Percentiles rank a stretch among this genome's conserved stretches.
Evolutionary conservation across 2,888 invertebrate genomes (phyloP).

Genomic region (Drosophila borealis): DNA sequence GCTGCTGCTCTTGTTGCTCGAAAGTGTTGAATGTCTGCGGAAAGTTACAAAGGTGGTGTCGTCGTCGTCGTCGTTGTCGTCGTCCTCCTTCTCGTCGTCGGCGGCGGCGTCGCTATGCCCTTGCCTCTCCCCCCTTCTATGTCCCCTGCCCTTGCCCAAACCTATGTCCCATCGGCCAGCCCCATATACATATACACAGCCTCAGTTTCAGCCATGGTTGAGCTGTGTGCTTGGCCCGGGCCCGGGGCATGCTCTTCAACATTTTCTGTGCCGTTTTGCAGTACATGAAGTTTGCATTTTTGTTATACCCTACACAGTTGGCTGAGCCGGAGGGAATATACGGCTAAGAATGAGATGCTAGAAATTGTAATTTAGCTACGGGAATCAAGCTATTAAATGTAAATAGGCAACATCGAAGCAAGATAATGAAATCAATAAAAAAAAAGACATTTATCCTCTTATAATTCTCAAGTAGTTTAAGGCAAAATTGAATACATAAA

Average conservation of each 20-base stretch:
- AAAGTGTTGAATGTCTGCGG: conserved; percentile 74
- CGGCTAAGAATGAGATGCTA: too few species aligned
- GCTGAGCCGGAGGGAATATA: neutral
- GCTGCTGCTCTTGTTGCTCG: conserved; percentile 55
- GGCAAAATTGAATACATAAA: neutral
- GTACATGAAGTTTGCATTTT: conserved; percentile 70
- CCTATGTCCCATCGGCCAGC: conserved; percentile 3
- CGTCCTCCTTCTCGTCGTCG: too few species aligned
- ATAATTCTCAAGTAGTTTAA: neutral
- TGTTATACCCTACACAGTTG: conserved; percentile 37
- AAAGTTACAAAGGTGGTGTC: conserved; percentile 71
- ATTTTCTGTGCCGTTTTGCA: conserved; percentile 68
- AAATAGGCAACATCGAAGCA: too few species aligned
- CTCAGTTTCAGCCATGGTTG: conserved; percentile 36
- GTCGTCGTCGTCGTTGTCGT: conserved; percentile 32
- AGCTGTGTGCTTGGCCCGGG: conserved; percentile 32
- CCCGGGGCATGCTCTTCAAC: conserved; percentile 64
- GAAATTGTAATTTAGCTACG: too few species aligned
- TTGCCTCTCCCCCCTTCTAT: neutral
- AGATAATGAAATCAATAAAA: neutral
- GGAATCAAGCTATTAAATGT: too few species aligned
- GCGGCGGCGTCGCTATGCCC: neutral
- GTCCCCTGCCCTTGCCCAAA: neutral
- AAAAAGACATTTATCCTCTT: neutral
- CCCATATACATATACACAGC: conserved; percentile 8